These are phyloP conservation scores for Podarcis siculus DNA, from an alignment of 2,797 vertebrate species.

Conservation along the genomic window DNA sequence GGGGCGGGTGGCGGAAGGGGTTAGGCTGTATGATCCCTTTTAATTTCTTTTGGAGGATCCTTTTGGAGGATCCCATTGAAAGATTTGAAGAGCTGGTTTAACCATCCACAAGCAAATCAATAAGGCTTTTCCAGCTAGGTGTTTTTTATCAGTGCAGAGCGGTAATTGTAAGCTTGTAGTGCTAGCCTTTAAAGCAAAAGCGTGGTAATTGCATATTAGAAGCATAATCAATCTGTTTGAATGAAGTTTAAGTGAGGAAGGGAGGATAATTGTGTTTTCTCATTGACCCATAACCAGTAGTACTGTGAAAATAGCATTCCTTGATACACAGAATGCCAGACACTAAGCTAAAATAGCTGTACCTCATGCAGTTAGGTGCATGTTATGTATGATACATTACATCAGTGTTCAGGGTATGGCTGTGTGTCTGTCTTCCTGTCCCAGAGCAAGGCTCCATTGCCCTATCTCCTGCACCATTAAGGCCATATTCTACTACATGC, in stretches of 20 bases:
- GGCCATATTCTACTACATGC: not conserved
- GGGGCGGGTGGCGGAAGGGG: no score
- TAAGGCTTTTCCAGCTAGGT: not conserved
- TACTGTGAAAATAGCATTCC: not conserved
- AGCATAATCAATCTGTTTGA: not conserved
- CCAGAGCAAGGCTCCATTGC: no score
- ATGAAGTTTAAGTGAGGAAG: not conserved
- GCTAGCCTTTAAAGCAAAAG: not conserved
- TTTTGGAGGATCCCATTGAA: not conserved
- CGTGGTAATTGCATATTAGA: no score
- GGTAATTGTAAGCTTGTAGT: not conserved
- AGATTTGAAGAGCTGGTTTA: not conserved
- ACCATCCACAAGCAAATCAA: not conserved
- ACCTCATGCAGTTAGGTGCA: not conserved
- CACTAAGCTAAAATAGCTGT: not conserved
- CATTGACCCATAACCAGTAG: not conserved
- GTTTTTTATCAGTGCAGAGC: not conserved
- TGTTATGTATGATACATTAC: not conserved
- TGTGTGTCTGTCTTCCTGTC: no score
- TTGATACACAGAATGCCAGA: not conserved
- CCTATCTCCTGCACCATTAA: not conserved
- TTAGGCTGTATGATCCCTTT: no score
- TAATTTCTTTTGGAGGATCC: constrained; percentile 10
- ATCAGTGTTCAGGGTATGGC: no score
- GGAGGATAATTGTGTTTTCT: not conserved